Evolutionary conservation across 2,113 vertebrate genomes (phyloP).

Genomic region (Ailurus styani): DNA sequence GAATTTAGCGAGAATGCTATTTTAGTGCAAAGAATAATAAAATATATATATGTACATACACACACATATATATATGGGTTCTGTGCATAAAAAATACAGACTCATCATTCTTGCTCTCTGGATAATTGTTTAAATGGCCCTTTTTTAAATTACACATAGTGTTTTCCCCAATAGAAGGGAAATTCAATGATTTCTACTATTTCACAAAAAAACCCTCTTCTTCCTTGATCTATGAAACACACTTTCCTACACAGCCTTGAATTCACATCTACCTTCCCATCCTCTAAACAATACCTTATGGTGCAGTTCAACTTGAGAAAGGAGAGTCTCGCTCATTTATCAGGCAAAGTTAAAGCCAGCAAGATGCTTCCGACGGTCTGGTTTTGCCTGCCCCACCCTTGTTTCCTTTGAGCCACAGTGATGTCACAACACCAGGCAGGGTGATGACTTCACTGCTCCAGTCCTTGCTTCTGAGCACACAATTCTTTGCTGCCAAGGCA

Average conservation of each 20-base stretch:
- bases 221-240: constrained; percentile 9
- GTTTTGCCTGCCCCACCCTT: constrained; percentile 81
- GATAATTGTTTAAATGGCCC: background rate
- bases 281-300: constrained; percentile 47
- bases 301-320: constrained; percentile 57
- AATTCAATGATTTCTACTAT: background rate
- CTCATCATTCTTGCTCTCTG: background rate
- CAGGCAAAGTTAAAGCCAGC: constrained; percentile 48
- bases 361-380: constrained; percentile 55
- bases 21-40: background rate
- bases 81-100: background rate
- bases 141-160: background rate
- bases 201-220: background rate
- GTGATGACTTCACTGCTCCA: constrained; percentile 64
- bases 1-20: constrained; percentile 16
- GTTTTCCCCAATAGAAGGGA: background rate
- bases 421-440: constrained; percentile 73
- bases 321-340: constrained; percentile 54
- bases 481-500: constrained; percentile 27
- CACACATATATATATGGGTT: background rate
- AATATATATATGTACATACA: background rate
- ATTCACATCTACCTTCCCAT: constrained; percentile 52
- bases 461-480: constrained; percentile 47
- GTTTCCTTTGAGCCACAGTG: constrained; percentile 74
- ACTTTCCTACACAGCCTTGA: background rate